Percentiles rank a stretch among this genome's conserved stretches.
Conservation (phyloP, 2,888 invertebrate species). For the Petrolisthes manimaculis region DNA sequence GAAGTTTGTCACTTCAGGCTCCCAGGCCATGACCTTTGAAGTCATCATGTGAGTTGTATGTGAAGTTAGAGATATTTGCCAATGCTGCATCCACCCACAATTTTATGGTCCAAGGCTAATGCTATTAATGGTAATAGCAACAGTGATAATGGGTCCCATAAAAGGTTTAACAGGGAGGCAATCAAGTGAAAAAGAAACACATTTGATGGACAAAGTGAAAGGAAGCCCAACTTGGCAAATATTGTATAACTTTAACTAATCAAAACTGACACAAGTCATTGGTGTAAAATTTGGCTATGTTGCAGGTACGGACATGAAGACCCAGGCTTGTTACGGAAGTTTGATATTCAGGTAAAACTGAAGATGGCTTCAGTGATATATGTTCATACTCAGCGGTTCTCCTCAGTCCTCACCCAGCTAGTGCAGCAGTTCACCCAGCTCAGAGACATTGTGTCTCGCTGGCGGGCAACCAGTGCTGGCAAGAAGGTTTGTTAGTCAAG, state of each 20-base stretch:
- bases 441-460: slow-evolving; percentile 80
- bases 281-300: too few species aligned
- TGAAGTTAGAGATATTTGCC: slow-evolving; percentile 6
- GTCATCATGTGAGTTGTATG: slow-evolving; percentile 74
- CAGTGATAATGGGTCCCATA: too few species aligned
- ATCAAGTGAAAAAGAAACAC: too few species aligned
- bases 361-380: slow-evolving; percentile 93
- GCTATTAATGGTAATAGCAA: too few species aligned
- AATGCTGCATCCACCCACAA: slow-evolving; percentile 32
- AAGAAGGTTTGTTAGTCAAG: slow-evolving; percentile 66
- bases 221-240: too few species aligned
- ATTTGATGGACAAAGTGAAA: too few species aligned
- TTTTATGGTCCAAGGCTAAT: not conserved
- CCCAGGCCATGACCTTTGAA: slow-evolving; percentile 83
- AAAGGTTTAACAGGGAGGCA: too few species aligned
- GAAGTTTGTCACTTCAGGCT: slow-evolving; percentile 83
- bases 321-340: slow-evolving; percentile 71
- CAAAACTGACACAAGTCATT: too few species aligned
- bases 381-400: slow-evolving; percentile 93
- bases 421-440: slow-evolving; percentile 86
- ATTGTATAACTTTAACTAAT: too few species aligned
- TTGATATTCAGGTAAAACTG: slow-evolving; percentile 80
- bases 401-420: slow-evolving; percentile 89
- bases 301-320: slow-evolving; percentile 73
- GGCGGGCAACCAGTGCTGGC: slow-evolving; percentile 77